Base-by-base conservation (phyloP, 2,113 vertebrate species). In the Myrmophylax atrothorax region DNA sequence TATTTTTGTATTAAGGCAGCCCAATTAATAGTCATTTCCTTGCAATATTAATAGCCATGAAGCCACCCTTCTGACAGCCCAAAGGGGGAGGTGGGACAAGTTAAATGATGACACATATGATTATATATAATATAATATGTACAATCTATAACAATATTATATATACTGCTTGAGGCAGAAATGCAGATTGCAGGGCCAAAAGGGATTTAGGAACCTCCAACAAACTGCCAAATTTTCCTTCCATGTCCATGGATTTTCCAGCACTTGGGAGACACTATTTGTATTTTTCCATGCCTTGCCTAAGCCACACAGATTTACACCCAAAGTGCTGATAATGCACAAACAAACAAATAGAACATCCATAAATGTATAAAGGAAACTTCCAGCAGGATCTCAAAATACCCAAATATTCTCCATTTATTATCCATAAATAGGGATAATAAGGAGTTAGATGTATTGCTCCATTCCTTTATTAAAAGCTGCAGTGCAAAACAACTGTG, bases 61-160 rank as follows among this genome's bases (percentile, higher is more conserved):
- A 44, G 6, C 0, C 9, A 8, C 6, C 5, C 26, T 46, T 35
- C 31, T 38, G 37, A 18, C 28, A 38, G 59, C 44, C 49, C 59
- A 22, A 18, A 1, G 7, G 18, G 6, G 24, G 5, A 44, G 24
- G n/a, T 22, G 25, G 14, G 9, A 47, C 1, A 9, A 6, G 22
- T 19, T 18, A 4, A 6, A 20, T 10, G 8, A 12, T 5, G 14
- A 3, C 0, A 3, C 2, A 23, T n/a, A 23, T 23, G 13, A 56
- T 56, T 20, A 56, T 56, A 56, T 33, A 53, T 31, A 52, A 15
- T 15, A 50, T 15, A 50, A 15, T 15, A 50, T 15, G 26, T 40
- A 40, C 11, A 40, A 40, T 40, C 10, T 40, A 40, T 40, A 40
- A 40, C 11, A 40, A 29, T 9, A 56, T 56, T 24, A 25, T 25